Evolutionary conservation across 2,888 invertebrate species (phyloP).

Genomic region (Stictocephala bisonia): DNA sequence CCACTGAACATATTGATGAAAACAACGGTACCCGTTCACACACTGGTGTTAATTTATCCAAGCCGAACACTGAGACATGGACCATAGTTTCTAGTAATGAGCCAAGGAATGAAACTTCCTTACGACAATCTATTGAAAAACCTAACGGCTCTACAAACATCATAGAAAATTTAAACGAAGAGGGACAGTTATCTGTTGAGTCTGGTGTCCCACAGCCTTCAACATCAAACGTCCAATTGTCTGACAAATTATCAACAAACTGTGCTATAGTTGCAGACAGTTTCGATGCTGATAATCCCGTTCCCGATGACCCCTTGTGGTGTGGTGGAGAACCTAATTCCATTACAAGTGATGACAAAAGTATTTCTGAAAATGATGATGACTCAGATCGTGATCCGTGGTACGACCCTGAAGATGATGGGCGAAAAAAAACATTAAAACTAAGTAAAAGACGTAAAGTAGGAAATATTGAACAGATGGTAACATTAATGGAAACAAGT

Average conservation of each 20-base stretch:
- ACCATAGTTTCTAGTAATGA: neutral
- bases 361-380: neutral
- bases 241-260: neutral
- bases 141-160: neutral
- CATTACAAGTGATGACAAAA: neutral
- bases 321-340: neutral
- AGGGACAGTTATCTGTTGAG: neutral
- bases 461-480: neutral
- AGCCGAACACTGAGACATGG: neutral
- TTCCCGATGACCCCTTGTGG: constrained; percentile 1
- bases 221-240: neutral
- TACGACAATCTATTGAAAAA: neutral
- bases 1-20: neutral
- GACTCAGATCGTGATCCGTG: constrained; percentile 15
- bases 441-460: constrained; percentile 4
- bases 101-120: neutral
- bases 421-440: neutral
- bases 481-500: neutral
- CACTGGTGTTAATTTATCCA: neutral
- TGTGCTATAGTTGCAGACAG: neutral
- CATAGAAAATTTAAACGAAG: neutral
- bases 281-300: neutral
- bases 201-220: neutral
- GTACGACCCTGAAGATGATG: constrained; percentile 5
- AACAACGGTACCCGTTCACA: neutral